Conservation (phyloP, 1,140 invertebrate species). For the Drosophila saltans region DNA sequence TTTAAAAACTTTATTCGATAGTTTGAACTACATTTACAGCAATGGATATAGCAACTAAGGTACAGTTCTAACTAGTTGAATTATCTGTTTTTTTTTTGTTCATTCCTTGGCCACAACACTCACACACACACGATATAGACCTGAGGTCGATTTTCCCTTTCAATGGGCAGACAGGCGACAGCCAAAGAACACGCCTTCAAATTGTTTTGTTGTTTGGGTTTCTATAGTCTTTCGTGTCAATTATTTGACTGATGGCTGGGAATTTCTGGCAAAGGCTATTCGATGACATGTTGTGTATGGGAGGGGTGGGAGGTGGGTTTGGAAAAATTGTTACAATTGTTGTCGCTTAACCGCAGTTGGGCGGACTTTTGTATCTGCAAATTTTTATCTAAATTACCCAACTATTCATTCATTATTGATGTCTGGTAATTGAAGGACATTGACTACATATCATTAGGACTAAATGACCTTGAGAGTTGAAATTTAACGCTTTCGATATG, state of each 20-base stretch:
- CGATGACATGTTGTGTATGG: conserved; percentile 12
- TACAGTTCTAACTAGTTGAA: neutral
- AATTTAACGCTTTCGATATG: conserved; percentile 2
- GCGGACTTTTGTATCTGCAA: conserved; percentile 39
- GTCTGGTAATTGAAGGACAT: conserved; percentile 42
- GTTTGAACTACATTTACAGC: no score
- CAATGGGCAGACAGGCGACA: conserved; percentile 25
- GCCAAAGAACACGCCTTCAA: conserved; percentile 20
- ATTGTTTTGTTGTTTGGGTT: conserved; percentile 19
- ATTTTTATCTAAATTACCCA: conserved; percentile 53
- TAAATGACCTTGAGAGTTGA: conserved; percentile 8
- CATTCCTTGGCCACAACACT: conserved; percentile 25
- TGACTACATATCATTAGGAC: conserved; percentile 34
- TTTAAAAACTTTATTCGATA: no score
- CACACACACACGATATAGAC: conserved; percentile 20
- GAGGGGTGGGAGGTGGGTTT: conserved; percentile 29
- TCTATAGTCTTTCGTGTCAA: conserved; percentile 3
- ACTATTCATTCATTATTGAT: conserved; percentile 53
- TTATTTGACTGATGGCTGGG: conserved; percentile 33
- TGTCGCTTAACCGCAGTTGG: neutral
- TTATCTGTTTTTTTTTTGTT: neutral
- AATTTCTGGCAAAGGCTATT: conserved; percentile 32
- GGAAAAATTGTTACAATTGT: conserved; percentile 30
- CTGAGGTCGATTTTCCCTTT: conserved; percentile 20
- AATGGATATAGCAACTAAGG: no score